Base-by-base conservation (phyloP, 92 coral and sea anemone species). In the Bergia puertoricense region DNA sequence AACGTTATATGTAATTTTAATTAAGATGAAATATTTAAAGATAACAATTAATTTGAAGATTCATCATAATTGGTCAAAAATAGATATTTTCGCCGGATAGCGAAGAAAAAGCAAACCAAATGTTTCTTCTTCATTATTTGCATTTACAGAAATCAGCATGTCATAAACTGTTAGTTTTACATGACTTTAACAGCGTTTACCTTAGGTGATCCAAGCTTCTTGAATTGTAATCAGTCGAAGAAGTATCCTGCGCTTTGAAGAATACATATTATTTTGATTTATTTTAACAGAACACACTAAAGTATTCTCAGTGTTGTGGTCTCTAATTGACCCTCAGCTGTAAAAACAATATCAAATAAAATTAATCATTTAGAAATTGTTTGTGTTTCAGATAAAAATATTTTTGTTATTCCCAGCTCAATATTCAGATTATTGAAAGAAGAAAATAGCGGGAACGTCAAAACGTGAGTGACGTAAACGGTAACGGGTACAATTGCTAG, bases 291-390 rank as follows among this genome's bases (percentile, higher is more conserved):
- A 81, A 39, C 7, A 3, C 51, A 13, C 38, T 81, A 40, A 62
- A 81, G 14, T 41, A 18, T 41, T 10, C 8, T 4, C 74, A 56
- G 44, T 40, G 8, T 18, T 57, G 37, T 30, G 30, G 30, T 81
- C 37, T 62, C 39, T 81, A 81, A 81, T 59, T 59, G 23, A 38
- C 48, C 73, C 37, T 59, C 74, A 81, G 74, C 85, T 39, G 72
- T 59, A 41, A 81, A 81, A 54, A 51, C 59, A 45, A 38, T 6
- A 39, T 38, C 77, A 73, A 22, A 73, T 4, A 62, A 43, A 8
- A 51, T 78, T 14, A 78, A 79, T 50, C 44, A 79, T 79, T 79
- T 5, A 50, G 20, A 6, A 42, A 76, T 76, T 43, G 40, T 72
- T 54, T 72, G n/a, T 72, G 43, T 72, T 72, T 72, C 40, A 37